Percentiles rank a stretch among this genome's conserved stretches.
Conservation (phyloP, 2,888 invertebrate species). For the Chironomus riparius region DNA sequence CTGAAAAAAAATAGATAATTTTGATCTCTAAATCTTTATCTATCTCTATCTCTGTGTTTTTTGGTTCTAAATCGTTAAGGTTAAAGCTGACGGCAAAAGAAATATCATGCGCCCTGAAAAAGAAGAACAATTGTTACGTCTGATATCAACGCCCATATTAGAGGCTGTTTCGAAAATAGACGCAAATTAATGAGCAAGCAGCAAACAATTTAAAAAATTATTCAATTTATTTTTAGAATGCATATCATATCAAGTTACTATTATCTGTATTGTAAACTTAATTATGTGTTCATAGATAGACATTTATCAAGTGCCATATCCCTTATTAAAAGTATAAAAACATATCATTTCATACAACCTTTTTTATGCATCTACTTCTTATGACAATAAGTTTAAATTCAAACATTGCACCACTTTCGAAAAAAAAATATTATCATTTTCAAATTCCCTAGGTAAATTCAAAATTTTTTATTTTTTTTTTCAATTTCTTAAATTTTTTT, state of each 20-base stretch:
- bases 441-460: neutral
- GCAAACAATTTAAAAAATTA: neutral
- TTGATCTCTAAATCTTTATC: conserved; percentile 27
- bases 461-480: neutral
- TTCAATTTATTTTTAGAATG: neutral
- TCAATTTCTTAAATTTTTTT: too few species aligned
- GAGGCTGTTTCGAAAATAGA: conserved; percentile 25
- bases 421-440: too few species aligned
- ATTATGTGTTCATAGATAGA: neutral
- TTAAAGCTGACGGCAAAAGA: conserved; percentile 49
- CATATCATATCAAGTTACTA: neutral
- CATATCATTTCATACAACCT: neutral
- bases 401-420: neutral
- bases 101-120: conserved; percentile 60
- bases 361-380: neutral
- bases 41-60: conserved; percentile 30
- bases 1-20: neutral
- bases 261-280: neutral
- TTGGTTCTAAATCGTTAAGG: conserved; percentile 21
- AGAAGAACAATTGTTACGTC: conserved; percentile 59
- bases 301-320: conserved; percentile 12
- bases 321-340: neutral
- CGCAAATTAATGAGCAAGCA: neutral
- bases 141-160: conserved; percentile 26
- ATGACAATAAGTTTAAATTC: neutral